Conservation (phyloP, 2,797 vertebrate species). For the Tragopan temminckii region DNA sequence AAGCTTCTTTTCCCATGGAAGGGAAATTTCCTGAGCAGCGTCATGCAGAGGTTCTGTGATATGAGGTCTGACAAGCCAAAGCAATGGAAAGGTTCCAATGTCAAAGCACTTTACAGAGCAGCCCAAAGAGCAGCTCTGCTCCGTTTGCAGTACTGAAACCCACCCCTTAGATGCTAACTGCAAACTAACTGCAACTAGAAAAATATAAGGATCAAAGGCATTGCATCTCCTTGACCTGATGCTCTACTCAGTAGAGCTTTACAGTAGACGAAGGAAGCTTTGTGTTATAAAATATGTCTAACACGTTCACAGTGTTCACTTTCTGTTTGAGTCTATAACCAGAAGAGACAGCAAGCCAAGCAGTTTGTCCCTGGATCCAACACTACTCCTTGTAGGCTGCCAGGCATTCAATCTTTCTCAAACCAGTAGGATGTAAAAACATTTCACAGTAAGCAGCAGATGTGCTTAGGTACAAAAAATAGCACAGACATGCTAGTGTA, state of each 20-base stretch:
- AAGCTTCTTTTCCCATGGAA: not conserved
- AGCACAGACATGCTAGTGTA: fast-evolving
- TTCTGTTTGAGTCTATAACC: not conserved
- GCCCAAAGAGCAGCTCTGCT: not conserved
- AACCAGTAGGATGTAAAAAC: not conserved
- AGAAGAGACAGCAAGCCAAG: not conserved
- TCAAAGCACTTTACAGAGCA: not conserved
- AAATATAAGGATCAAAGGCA: not conserved
- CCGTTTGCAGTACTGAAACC: not conserved
- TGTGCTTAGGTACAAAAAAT: not conserved
- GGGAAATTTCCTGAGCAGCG: not conserved
- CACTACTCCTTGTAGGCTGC: not conserved
- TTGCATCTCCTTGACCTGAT: not conserved
- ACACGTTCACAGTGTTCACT: not conserved
- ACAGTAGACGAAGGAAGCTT: not conserved
- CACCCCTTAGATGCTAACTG: not conserved
- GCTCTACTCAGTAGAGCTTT: not conserved
- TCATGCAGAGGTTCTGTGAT: not conserved
- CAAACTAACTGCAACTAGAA: not conserved
- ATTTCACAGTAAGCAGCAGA: not conserved
- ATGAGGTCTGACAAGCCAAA: not conserved
- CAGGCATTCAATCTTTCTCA: not conserved
- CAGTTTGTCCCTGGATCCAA: not conserved
- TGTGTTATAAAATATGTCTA: not conserved
- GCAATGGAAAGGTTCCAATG: not conserved